Conservation (phyloP, 2,797 vertebrate species). For the Acanthurus lineatus region DNA sequence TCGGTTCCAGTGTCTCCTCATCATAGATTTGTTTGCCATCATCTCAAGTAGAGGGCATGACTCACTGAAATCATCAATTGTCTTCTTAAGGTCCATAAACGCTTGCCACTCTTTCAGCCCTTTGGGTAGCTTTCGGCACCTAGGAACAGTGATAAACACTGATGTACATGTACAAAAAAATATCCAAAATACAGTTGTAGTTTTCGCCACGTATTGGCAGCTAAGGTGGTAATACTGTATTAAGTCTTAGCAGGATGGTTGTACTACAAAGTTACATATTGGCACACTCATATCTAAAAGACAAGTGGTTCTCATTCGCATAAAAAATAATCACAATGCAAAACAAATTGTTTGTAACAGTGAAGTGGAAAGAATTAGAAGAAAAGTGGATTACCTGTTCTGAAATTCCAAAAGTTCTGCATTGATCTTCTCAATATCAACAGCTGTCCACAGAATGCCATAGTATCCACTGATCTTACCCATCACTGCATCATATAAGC, state of each 20-base stretch:
- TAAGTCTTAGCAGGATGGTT: not conserved
- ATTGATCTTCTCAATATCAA: constrained; percentile 89
- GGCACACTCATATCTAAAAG: not conserved
- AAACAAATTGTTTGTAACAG: not conserved
- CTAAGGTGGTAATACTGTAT: not conserved
- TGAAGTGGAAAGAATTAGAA: not conserved
- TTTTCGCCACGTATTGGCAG: not conserved
- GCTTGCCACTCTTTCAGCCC: constrained; percentile 92
- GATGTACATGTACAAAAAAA: not conserved
- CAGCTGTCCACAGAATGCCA: constrained; percentile 85
- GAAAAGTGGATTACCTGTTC: constrained; percentile 77
- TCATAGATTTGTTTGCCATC: constrained; percentile 91
- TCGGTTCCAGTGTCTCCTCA: constrained; percentile 89
- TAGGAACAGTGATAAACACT: constrained; percentile 48
- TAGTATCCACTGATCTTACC: constrained; percentile 86
- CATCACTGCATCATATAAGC: constrained; percentile 89
- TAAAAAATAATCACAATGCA: not conserved
- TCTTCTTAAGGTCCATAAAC: constrained; percentile 90
- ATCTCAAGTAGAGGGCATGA: constrained; percentile 91
- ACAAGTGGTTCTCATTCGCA: not conserved
- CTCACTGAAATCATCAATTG: constrained; percentile 91
- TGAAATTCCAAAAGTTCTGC: constrained; percentile 88
- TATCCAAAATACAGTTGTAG: not conserved
- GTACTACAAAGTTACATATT: not conserved
- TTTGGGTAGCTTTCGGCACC: constrained; percentile 89